Conservation (phyloP, 2,888 invertebrate species). For the Dysmachus trigonus region DNA sequence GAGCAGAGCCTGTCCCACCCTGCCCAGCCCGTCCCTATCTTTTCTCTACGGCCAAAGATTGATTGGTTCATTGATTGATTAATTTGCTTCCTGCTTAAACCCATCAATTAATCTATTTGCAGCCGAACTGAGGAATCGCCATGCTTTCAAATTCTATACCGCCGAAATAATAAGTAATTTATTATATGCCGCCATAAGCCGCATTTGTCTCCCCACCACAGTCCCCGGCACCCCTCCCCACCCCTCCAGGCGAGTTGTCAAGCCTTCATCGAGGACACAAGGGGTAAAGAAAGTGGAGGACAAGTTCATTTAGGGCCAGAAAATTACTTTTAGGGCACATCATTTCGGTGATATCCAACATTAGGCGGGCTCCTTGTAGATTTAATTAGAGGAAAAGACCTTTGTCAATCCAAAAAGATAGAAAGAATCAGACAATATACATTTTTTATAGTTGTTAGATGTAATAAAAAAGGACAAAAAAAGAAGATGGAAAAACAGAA, state of each 20-base stretch:
- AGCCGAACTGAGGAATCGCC: background rate
- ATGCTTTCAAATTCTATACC: background rate
- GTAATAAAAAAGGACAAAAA: background rate
- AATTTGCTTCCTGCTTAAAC: slow-evolving; percentile 19
- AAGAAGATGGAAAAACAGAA: background rate
- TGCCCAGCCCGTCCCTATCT: slow-evolving; percentile 4
- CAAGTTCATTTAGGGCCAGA: background rate
- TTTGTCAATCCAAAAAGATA: background rate
- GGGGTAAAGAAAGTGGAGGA: background rate
- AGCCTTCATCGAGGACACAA: background rate
- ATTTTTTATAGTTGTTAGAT: background rate
- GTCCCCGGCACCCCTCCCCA: background rate
- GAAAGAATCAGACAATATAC: background rate
- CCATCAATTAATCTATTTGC: slow-evolving; percentile 36
- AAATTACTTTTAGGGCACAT: background rate
- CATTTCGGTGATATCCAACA: background rate
- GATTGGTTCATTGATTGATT: slow-evolving; percentile 40
- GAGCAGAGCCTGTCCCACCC: background rate
- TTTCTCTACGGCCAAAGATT: slow-evolving; percentile 29
- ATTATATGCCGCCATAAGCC: background rate
- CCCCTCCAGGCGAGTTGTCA: background rate
- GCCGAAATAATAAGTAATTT: slow-evolving; percentile 19
- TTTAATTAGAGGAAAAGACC: background rate
- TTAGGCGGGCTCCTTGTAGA: background rate
- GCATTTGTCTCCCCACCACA: background rate